phyloP scores from a whole-genome alignment of 2,797 vertebrate species.

The Anabacerthia variegaticeps region DNA sequence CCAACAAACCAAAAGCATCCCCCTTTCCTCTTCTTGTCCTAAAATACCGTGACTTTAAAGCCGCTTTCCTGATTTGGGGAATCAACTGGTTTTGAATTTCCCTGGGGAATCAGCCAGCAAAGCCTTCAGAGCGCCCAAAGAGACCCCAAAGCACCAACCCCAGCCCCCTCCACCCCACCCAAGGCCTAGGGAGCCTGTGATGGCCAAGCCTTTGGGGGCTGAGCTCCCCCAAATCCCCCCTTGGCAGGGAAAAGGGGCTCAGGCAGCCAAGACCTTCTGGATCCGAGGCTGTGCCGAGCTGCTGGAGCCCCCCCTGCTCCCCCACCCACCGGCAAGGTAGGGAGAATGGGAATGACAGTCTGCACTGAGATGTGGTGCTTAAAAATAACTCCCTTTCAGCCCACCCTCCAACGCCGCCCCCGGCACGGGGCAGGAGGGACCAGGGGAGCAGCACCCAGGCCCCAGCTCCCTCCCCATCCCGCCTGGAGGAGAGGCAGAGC shows the following conservation, averaged over 20 bases:
- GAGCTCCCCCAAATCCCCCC: not conserved
- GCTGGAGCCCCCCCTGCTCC: not conserved
- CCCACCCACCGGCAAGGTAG: not conserved
- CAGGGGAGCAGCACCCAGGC: not conserved
- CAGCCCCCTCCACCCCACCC: not conserved
- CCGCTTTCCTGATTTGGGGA: not conserved
- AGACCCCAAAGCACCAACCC: not conserved
- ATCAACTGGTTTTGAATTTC: not conserved
- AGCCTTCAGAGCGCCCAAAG: not conserved
- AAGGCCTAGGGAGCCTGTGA: not conserved
- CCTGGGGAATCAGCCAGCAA: not conserved
- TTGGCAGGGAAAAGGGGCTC: not conserved
- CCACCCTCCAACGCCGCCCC: not conserved
- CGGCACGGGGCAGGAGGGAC: not conserved
- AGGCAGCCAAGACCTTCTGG: not conserved
- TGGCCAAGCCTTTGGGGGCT: fast-evolving
- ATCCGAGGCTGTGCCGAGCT: fast-evolving
- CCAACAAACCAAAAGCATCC: not conserved
- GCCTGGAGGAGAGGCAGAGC: not conserved
- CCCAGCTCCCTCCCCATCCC: not conserved
- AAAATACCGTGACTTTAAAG: not conserved
- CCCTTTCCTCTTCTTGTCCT: not conserved
- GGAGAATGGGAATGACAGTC: not conserved
- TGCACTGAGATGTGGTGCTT: not conserved
- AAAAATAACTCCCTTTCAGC: constrained; percentile 46